These are phyloP conservation scores for Nerophis ophidion DNA, from an alignment of 2,113 vertebrate species.

Conservation along the genomic window DNA sequence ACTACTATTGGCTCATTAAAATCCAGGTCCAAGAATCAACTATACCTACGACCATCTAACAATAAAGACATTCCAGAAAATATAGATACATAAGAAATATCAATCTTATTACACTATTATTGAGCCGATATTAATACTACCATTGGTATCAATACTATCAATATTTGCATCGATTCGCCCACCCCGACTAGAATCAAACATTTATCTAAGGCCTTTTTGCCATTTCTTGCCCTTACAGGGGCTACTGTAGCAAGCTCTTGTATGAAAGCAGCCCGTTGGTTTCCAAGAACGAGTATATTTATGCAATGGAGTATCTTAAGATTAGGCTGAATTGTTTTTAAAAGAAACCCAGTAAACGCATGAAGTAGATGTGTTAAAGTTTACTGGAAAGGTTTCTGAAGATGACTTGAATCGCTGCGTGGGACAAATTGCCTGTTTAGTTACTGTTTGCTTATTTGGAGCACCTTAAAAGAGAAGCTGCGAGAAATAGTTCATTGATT, in stretches of 20 bases:
- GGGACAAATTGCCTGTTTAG: slow-evolving; percentile 14
- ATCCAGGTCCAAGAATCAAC: too few relatives aligned
- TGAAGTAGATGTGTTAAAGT: slow-evolving; percentile 27
- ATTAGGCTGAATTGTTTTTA: slow-evolving; percentile 28
- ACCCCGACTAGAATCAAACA: not conserved
- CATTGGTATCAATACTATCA: too few relatives aligned
- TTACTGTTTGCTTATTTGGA: slow-evolving; percentile 35
- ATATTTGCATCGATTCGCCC: too few relatives aligned
- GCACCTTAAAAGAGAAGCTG: slow-evolving; percentile 51
- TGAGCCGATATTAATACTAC: too few relatives aligned
- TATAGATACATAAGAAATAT: too few relatives aligned
- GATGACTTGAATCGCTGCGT: slow-evolving; percentile 28
- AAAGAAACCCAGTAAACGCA: slow-evolving; percentile 24
- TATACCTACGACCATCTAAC: too few relatives aligned
- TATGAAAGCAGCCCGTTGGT: not conserved
- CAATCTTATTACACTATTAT: too few relatives aligned
- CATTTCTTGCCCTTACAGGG: slow-evolving; percentile 17
- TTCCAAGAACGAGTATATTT: slow-evolving; percentile 34
- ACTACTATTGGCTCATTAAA: too few relatives aligned
- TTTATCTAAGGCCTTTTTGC: slow-evolving; percentile 62
- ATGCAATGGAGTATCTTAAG: slow-evolving; percentile 4
- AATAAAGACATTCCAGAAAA: too few relatives aligned
- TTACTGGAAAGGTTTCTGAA: slow-evolving; percentile 25
- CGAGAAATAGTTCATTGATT: slow-evolving; percentile 21
- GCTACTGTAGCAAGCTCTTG: too few relatives aligned